Evolutionary conservation across 1,140 invertebrate genomes (phyloP).

Genomic region (Aphidius gifuensis): DNA sequence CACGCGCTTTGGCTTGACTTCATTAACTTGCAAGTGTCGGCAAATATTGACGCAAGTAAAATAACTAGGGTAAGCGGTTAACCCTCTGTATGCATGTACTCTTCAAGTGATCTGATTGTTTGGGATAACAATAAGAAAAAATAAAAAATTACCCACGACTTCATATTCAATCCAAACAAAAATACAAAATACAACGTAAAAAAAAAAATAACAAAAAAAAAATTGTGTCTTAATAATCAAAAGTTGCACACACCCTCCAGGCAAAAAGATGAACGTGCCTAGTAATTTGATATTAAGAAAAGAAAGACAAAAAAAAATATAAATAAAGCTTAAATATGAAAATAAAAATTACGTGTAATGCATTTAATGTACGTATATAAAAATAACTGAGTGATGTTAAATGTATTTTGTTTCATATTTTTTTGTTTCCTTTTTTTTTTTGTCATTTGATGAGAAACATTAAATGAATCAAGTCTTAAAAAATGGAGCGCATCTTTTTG

Average conservation of each 20-base stretch:
- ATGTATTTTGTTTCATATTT: not conserved
- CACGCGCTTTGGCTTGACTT: conserved; percentile 40
- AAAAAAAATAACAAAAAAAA: no score
- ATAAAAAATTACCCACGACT: no score
- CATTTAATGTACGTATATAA: conserved; percentile 10
- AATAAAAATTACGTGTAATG: conserved; percentile 12
- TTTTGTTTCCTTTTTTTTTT: no score
- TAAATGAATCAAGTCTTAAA: not conserved
- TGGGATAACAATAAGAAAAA: no score
- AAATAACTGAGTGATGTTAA: not conserved
- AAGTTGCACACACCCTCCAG: no score
- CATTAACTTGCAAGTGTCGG: conserved; percentile 44
- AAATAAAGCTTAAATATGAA: not conserved
- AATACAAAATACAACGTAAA: no score
- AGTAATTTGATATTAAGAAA: not conserved
- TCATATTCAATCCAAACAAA: no score
- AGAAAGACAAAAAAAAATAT: not conserved
- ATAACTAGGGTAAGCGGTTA: conserved; percentile 40
- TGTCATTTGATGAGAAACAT: not conserved
- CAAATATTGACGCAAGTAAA: conserved; percentile 51
- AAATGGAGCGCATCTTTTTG: conserved; percentile 15
- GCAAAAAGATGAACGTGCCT: conserved; percentile 1
- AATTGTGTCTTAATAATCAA: no score
- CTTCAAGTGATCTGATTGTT: no score
- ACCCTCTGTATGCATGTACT: not conserved